These are phyloP conservation scores for Danio jaintianensis DNA, from an alignment of 2,797 vertebrate genomes.

Conservation along the genomic window DNA sequence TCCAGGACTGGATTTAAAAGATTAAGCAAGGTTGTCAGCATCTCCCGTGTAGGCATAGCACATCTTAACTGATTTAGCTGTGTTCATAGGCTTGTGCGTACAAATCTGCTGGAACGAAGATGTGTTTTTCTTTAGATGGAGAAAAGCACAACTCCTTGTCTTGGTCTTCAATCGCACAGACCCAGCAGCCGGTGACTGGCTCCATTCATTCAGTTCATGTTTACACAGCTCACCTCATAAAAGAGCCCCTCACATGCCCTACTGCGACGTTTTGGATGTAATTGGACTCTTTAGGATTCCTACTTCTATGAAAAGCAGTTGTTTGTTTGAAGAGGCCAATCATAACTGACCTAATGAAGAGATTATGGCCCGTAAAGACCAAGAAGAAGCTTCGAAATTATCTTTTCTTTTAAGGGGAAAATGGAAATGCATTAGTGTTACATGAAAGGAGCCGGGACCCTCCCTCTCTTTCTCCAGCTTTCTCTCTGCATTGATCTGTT, in stretches of 20 bases:
- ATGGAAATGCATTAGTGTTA: slow-evolving; percentile 24
- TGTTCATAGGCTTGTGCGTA: slow-evolving; percentile 20
- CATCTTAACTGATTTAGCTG: slow-evolving; percentile 9
- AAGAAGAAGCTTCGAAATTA: not conserved
- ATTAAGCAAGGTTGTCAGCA: slow-evolving; percentile 18
- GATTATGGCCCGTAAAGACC: not conserved
- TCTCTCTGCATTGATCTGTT: slow-evolving; percentile 47
- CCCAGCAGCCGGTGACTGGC: slow-evolving; percentile 52
- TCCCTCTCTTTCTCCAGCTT: not conserved
- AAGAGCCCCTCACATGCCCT: slow-evolving; percentile 27
- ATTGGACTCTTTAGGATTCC: not conserved
- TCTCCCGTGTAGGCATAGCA: not conserved
- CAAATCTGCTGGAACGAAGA: slow-evolving; percentile 37
- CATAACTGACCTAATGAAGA: slow-evolving; percentile 36
- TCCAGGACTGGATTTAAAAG: slow-evolving; percentile 39
- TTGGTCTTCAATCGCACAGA: slow-evolving; percentile 67
- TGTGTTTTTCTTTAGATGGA: slow-evolving; percentile 66
- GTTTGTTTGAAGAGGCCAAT: slow-evolving; percentile 28
- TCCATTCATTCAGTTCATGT: slow-evolving; percentile 54
- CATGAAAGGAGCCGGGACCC: slow-evolving; percentile 16
- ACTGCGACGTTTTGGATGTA: not conserved
- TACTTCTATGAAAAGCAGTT: slow-evolving; percentile 15
- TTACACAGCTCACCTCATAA: slow-evolving; percentile 53
- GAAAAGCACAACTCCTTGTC: slow-evolving; percentile 66
- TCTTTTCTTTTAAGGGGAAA: slow-evolving; percentile 17